Evolutionary conservation across 2,888 invertebrate species (phyloP), one percentile per base, ranked within the genome.

Genomic region (Saturnia pavonia): DNA sequence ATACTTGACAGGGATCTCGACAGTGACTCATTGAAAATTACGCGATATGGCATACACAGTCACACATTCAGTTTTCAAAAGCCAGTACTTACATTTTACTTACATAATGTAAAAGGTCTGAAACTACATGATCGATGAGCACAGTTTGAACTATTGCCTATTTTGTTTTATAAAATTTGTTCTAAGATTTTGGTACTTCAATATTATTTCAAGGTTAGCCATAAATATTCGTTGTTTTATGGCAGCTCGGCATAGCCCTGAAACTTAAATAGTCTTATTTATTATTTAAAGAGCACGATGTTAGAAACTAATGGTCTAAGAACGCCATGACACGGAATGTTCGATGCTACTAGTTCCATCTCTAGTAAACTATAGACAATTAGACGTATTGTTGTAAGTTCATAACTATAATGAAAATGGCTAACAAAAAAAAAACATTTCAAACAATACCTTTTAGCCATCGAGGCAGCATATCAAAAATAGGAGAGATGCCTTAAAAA

Each of bases 21-120:
- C 83, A 78, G 82, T 90, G 89, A 91, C 84, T 91, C 90, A 90
- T 80, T 80, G 77, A 74, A 80, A 84, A 82, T 85, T 83, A 84
- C 84, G 75, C 76, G 78, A 77, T 77, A 76, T 75, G 71, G 72
- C 76, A 79, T 77, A 77, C n/a, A 63, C 34, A 40, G 16, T 40
- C 40, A 34, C 65, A 40, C 16, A 40, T 65, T 65, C 40, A 65
- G 40, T 7, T 65, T 19, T n/a, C 65, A 65, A 57, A 54, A 8
- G 9, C 54, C 22, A n/a, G 25, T 14, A 25, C 57, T 57, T 57
- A 11, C 14, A 22, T 25, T 25, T 25, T 57, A 11, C 14, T 57
- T 57, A 57, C 57, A 57, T 57, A 27, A 57, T 54, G 25, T 57
- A 57, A 57, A 3, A 57, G 19, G 25, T 14, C 57, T 57, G 12